Conservation (phyloP, 1,140 invertebrate species). For the honey bee (Apis mellifera) region DNA sequence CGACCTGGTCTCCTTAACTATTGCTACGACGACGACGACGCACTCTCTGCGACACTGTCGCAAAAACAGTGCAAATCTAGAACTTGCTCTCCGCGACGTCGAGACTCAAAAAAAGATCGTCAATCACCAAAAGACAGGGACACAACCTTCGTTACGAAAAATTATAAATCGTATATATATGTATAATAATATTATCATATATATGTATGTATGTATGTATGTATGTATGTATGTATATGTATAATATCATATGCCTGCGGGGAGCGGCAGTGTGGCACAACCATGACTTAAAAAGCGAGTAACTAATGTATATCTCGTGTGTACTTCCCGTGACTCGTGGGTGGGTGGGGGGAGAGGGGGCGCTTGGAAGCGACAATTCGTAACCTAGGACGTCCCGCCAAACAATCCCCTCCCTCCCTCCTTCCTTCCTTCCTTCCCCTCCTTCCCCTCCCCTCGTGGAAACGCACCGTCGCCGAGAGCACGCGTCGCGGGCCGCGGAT, state of each 20-base stretch:
- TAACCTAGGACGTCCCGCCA: conserved; percentile 56
- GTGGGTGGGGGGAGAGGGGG: too few relatives aligned
- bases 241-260: conserved; percentile 64
- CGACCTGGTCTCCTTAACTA: conserved; percentile 6
- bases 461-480: conserved; percentile 65
- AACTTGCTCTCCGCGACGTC: conserved; percentile 66
- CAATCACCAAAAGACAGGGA: conserved; percentile 59
- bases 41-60: conserved; percentile 34
- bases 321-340: conserved; percentile 54
- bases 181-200: conserved; percentile 41
- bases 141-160: conserved; percentile 80
- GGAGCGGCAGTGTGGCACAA: conserved; percentile 74
- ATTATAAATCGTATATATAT: conserved; percentile 73
- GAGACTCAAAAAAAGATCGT: conserved; percentile 59
- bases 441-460: conserved; percentile 29
- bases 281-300: conserved; percentile 74
- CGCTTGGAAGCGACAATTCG: conserved; percentile 46
- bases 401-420: background rate
- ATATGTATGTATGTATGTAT: conserved; percentile 15
- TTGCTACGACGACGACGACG: conserved; percentile 46
- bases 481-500: conserved; percentile 58
- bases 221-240: conserved; percentile 31
- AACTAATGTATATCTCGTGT: conserved; percentile 66
- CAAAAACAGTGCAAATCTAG: conserved; percentile 41
- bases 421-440: too few relatives aligned